Percentiles rank a stretch among this genome's conserved stretches.
Conservation (phyloP, 2,888 invertebrate species). For the Anticlea derivata region DNA sequence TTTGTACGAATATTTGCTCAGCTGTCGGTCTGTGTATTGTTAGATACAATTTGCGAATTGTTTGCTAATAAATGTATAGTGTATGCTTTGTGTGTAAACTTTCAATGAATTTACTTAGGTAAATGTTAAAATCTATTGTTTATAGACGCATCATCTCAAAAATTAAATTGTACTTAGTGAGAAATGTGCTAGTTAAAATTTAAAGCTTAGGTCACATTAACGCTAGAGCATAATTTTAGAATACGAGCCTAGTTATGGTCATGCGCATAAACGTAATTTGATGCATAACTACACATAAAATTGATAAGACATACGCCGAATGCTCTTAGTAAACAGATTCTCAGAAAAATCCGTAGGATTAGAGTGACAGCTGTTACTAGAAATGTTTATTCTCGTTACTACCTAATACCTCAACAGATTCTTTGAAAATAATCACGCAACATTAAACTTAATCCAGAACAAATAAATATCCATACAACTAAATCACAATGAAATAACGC, state of each 20-base stretch:
- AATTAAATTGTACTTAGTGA: no score
- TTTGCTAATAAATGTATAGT: background rate
- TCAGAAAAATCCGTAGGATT: constrained; percentile 5
- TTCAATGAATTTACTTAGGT: background rate
- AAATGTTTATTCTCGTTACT: constrained; percentile 16
- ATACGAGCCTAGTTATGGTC: no score
- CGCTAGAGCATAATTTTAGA: no score
- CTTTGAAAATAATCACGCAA: constrained; percentile 19
- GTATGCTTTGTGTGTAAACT: background rate
- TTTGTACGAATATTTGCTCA: background rate
- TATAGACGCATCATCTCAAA: no score
- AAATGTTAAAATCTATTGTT: no score
- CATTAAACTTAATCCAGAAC: constrained; percentile 23
- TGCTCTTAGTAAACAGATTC: background rate
- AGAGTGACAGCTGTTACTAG: constrained; percentile 18
- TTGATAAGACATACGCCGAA: no score
- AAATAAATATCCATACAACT: constrained; percentile 22
- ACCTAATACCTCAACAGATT: constrained; percentile 14
- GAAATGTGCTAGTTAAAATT: no score
- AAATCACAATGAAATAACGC: constrained; percentile 44
- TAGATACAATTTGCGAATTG: constrained; percentile 3
- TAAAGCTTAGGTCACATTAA: no score
- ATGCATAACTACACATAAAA: no score
- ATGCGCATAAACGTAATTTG: no score
- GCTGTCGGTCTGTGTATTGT: constrained; percentile 10